phyloP scores from a whole-genome alignment of 2,113 vertebrate species.

The Xiphias gladius region DNA sequence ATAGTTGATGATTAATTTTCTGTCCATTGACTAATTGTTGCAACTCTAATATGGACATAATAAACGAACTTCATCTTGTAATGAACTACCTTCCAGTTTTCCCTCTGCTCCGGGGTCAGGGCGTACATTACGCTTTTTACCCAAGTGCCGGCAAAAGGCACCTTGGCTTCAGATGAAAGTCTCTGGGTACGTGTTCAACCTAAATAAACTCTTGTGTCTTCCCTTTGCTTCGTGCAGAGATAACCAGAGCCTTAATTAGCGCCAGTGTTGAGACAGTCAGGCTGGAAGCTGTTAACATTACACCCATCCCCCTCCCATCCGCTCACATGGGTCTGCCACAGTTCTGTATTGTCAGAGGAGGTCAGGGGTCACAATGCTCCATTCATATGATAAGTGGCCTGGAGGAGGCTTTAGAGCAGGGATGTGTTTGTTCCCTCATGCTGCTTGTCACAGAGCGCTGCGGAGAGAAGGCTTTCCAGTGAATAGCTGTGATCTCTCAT shows the following conservation, averaged over 20 bases:
- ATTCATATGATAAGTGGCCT: constrained; percentile 57
- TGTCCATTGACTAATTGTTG: too few species aligned
- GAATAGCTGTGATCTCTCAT: constrained; percentile 43
- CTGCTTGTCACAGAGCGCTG: not conserved
- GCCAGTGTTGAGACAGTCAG: not conserved
- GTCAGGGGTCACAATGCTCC: constrained; percentile 27
- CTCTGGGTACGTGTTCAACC: too few species aligned
- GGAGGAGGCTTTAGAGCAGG: constrained; percentile 19
- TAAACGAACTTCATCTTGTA: too few species aligned
- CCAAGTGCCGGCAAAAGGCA: too few species aligned
- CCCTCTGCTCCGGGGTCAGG: too few species aligned
- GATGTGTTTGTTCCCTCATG: constrained; percentile 22
- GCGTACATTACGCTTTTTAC: too few species aligned
- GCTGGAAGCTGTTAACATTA: not conserved
- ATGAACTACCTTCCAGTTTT: too few species aligned
- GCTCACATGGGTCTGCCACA: constrained; percentile 24
- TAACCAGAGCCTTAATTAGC: constrained; percentile 19
- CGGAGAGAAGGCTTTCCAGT: constrained; percentile 13
- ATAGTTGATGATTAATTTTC: too few species aligned
- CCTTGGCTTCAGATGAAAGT: too few species aligned
- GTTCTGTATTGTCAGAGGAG: constrained; percentile 32
- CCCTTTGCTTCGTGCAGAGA: constrained; percentile 21
- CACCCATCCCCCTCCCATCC: not conserved
- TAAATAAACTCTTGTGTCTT: constrained; percentile 5
- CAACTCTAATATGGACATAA: too few species aligned